Evolutionary conservation across 1,140 invertebrate genomes (phyloP), one percentile per base, ranked within the genome.

Genomic region (Drosophila eugracilis): DNA sequence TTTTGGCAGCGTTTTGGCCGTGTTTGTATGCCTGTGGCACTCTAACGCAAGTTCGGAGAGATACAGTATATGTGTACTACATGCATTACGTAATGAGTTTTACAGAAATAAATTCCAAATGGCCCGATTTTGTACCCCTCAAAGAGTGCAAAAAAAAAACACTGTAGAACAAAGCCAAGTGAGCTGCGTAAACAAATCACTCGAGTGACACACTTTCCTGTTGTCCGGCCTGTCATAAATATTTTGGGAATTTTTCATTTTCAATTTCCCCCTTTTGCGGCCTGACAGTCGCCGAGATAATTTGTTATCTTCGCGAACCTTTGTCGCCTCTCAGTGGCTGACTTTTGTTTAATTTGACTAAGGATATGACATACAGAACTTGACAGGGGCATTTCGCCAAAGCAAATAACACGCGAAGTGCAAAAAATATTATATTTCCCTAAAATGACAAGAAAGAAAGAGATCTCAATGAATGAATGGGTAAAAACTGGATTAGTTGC

Each of bases 121-220:
- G 44, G 44, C 24, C 60, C 19, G 39, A 28, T 28, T 50, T 1
- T n/a, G n/a, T n/a, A n/a, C 37, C 36, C 22, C n/a, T n/a, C n/a
- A n/a, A n/a, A n/a, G n/a, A n/a, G 34, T 48, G 44, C 30, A 49
- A 36, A 48, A 30, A 36, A n/a, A n/a, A n/a, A n/a, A n/a, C n/a
- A n/a, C n/a, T 30, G 37, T 21, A 58, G 37, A 63, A 65, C 41
- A 59, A 74, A 74, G 49, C 34, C 41, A 67, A 88, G 65, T 88
- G 83, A 88, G 78, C 75, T 59, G 50, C 69, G 75, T 86, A 88
- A 88, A 88, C 84, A 88, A 88, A 88, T 88, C 83, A 88, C 47
- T 47, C 78, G 54, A 88, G 83, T 88, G 83, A 88, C 83, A 88
- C 53, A 88, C 65, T 83, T 88, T 88, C 48, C 75, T 88, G 84